Evolutionary conservation across 2,113 vertebrate genomes (phyloP), one percentile per base, ranked within the genome.

Genomic region (Silurus meridionalis): DNA sequence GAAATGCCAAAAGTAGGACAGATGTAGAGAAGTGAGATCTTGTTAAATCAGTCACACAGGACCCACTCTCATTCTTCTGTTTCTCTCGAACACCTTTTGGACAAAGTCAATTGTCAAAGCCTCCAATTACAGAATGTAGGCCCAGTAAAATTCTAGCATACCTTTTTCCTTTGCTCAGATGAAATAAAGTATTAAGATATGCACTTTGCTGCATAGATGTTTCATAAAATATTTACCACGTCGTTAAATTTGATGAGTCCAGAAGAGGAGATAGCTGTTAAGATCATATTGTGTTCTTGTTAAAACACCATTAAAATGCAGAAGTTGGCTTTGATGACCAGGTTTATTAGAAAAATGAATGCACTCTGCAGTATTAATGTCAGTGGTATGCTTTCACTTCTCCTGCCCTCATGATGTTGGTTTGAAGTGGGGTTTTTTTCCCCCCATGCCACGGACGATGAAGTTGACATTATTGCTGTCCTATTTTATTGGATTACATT

Each of bases 201-300:
- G 91, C 93, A 92, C 93, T 94, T 94, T 95, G 91, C 93, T 91
- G 90, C 90, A 88, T 93, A 92, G 94, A 92, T 92, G 91, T 91
- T 88, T 91, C 87, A 93, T 95, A 94, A 95, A 96, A 94, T 94
- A 95, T 95, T 92, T 89, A 95, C 92, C 89, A 91, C 93, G 91
- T 95, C 94, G 93, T 95, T 94, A 95, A 94, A 93, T 95, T 95
- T 96, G 91, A 96, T 95, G 95, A 95, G 94, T 93, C 92, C 93
- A 90, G 89, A 91, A 93, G 93, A 90, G 86, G 92, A 88, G 63
- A 85, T 87, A 90, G 91, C 92, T 92, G 92, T 95, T 94, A 94
- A 89, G 92, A 93, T 93, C 93, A 92, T 94, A 94, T 94, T 93
- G 92, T 94, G 91, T 94, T 92, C 92, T 95, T 92, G 91, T 94